These are phyloP conservation scores for Nesoenas mayeri DNA, from an alignment of 2,113 vertebrate genomes.

Conservation along the genomic window DNA sequence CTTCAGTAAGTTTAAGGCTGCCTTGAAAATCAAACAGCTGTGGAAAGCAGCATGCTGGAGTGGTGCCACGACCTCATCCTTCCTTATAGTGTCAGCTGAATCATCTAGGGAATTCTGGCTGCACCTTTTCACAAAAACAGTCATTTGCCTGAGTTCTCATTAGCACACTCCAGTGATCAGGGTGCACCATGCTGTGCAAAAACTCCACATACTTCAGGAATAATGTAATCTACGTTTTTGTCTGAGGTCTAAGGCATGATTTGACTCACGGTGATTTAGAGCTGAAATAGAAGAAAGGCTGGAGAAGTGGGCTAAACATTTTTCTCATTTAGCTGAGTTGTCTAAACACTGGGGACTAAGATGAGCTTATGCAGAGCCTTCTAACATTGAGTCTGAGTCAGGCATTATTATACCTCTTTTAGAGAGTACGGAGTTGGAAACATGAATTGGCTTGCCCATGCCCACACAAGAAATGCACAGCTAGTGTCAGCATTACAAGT, in stretches of 20 bases:
- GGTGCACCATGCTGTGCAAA: neutral
- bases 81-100: neutral
- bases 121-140: neutral
- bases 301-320: neutral
- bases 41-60: neutral
- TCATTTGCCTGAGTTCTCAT: neutral
- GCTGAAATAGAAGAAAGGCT: neutral
- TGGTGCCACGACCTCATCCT: neutral
- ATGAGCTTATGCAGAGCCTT: neutral
- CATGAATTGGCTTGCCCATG: slow-evolving; percentile 44
- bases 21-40: neutral
- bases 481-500: slow-evolving; percentile 5
- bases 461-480: slow-evolving; percentile 5
- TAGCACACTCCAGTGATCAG: neutral
- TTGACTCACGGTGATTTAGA: neutral
- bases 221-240: neutral
- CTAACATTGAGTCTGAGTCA: slow-evolving; percentile 13
- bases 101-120: neutral
- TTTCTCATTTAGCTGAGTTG: slow-evolving; percentile 12
- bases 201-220: neutral
- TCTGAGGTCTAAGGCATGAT: neutral
- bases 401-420: slow-evolving; percentile 7
- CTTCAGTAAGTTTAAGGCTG: neutral
- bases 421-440: neutral
- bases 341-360: neutral